Evolutionary conservation across 2,797 vertebrate genomes (phyloP).

Genomic region (Poecilia wingei): DNA sequence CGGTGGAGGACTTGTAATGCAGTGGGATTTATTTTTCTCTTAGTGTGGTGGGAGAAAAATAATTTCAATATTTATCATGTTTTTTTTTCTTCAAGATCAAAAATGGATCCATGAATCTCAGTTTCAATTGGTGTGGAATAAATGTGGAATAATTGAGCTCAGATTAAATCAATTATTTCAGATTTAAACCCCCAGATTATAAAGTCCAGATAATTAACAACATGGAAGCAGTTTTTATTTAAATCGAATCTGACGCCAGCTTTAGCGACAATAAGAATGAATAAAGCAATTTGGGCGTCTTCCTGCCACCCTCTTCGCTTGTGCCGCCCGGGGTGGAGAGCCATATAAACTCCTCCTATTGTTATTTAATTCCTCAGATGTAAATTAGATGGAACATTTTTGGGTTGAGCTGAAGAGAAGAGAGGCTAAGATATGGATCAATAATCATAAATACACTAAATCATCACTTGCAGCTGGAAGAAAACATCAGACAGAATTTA

Average conservation of each 20-base stretch:
- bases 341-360: not conserved
- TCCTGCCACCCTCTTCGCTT: not conserved
- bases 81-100: not conserved
- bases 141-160: not conserved
- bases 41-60: not conserved
- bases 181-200: not conserved
- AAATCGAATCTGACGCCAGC: not conserved
- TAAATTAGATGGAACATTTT: not conserved
- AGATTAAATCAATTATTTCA: not conserved
- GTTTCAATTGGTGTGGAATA: not conserved
- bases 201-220: not conserved
- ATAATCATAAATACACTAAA: not conserved
- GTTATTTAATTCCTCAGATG: not conserved
- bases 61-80: too few relatives aligned
- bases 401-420: not conserved
- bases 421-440: not conserved
- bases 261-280: not conserved
- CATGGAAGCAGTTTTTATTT: not conserved
- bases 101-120: not conserved
- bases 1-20: not conserved
- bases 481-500: not conserved
- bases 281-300: not conserved
- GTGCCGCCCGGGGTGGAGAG: not conserved
- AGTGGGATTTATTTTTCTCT: not conserved
- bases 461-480: not conserved